Evolutionary conservation across 92 coral and sea anemone genomes (phyloP).

Genomic region (Heliopora coerulea): DNA sequence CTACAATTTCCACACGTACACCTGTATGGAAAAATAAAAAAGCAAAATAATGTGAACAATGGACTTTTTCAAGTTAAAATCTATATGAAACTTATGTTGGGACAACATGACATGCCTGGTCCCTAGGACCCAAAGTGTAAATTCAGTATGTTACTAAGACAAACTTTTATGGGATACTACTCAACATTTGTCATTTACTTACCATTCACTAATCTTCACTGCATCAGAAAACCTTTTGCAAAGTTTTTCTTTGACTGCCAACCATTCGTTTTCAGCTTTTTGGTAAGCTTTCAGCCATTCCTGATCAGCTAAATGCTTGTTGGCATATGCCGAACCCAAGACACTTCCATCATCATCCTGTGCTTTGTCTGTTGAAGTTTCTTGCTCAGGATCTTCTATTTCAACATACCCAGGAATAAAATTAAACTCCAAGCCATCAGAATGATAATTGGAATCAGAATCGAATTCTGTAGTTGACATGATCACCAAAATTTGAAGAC

Average conservation of each 20-base stretch:
- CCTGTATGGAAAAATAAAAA: not conserved
- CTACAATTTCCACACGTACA: not conserved
- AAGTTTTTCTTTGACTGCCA: slow-evolving; percentile 16
- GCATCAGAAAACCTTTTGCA: not conserved
- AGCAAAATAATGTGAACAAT: not conserved
- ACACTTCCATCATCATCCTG: not conserved
- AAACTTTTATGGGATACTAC: too few relatives aligned
- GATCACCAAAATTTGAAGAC: too few relatives aligned
- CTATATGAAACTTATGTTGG: too few relatives aligned
- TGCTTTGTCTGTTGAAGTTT: not conserved
- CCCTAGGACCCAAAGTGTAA: too few relatives aligned
- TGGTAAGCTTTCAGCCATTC: slow-evolving; percentile 13
- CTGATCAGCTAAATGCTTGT: slow-evolving; percentile 33
- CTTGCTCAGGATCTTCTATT: not conserved
- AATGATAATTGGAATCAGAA: not conserved
- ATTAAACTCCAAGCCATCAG: not conserved
- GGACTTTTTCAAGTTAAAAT: too few relatives aligned
- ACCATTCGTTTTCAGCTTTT: not conserved
- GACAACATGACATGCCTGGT: too few relatives aligned
- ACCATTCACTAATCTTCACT: not conserved
- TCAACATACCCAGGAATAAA: not conserved
- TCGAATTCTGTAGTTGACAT: slow-evolving; percentile 11
- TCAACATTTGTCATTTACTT: not conserved
- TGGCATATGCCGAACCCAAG: slow-evolving; percentile 11
- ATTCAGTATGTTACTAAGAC: too few relatives aligned